phyloP scores from a whole-genome alignment of 2,797 vertebrate genomes.

The Bovichtus diacanthus region DNA sequence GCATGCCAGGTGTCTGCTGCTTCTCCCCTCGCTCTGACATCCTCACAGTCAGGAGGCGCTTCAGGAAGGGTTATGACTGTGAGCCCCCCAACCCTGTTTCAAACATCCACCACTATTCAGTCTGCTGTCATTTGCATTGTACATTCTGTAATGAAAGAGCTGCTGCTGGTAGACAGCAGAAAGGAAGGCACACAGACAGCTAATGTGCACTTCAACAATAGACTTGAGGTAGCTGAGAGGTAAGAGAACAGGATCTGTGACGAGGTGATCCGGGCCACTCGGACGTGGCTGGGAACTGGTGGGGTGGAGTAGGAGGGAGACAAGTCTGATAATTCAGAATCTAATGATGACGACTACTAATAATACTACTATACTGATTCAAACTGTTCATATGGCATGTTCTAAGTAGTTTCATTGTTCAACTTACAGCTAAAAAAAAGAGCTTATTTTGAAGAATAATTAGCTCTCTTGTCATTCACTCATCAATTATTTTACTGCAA shows the following conservation, averaged over 20 bases:
- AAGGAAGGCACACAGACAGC: conserved; percentile 29
- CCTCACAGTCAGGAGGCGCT: conserved; percentile 33
- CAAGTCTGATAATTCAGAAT: too few relatives aligned
- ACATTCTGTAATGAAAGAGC: conserved; percentile 45
- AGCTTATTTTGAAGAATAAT: too few relatives aligned
- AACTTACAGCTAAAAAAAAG: too few relatives aligned
- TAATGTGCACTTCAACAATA: conserved; percentile 45
- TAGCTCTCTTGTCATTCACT: too few relatives aligned
- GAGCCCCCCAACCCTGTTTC: conserved; percentile 8
- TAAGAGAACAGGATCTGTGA: conserved; percentile 38
- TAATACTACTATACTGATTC: too few relatives aligned
- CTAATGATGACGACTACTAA: too few relatives aligned
- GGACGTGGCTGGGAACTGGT: too few relatives aligned
- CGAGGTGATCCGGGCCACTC: too few relatives aligned
- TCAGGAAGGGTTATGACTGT: conserved; percentile 36
- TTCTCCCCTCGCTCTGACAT: conserved; percentile 36
- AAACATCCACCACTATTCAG: conserved; percentile 37
- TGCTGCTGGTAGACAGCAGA: conserved; percentile 40
- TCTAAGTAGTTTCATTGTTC: too few relatives aligned
- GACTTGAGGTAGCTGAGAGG: conserved; percentile 25
- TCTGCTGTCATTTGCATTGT: conserved; percentile 54
- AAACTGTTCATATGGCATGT: too few relatives aligned
- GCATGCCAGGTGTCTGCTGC: conserved; percentile 43
- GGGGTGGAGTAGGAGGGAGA: too few relatives aligned
- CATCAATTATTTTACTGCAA: too few relatives aligned